Evolutionary conservation across 2,113 vertebrate genomes (phyloP), one percentile per base, ranked within the genome.

Genomic region (Globicephala melas): DNA sequence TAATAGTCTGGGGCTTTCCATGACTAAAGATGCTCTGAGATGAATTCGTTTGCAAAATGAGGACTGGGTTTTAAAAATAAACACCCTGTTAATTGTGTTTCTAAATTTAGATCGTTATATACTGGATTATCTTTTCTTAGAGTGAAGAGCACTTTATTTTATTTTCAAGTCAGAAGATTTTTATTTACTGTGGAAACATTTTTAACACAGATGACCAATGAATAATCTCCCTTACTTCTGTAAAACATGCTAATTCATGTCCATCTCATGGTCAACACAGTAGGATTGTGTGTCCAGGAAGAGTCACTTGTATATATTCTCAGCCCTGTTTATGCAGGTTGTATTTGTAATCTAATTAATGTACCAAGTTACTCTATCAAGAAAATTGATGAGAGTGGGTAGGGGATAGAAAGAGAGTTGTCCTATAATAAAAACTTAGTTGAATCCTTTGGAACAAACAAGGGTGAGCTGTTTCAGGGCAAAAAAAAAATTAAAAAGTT

Each of bases 21-120:
- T 83, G 88, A 70, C 23, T 60, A 15, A 86, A 94, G 60, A 7
- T 67, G 8, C 14, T 76, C 17, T 81, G 41, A 96, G 50, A 94
- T 83, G 55, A 92, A 88, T 81, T 94, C 21, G 71, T 85, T 94
- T 76, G 53, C 11, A 95, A 95, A 80, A 36, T 47, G 25, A 96
- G 5, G 65, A 55, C 31, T 41, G 31, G 17, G 6, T 68, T 86
- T 96, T 86, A 33, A 79, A 60, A 92, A 65, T 36, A 90, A 83
- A 44, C 2, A 38, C 2, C 2, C 15, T 86, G 12, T 93, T 73
- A 58, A 90, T 87, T 81, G 28, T 95, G 33, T 84, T 74, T 74
- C 65, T 79, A 80, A 15, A 33, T 92, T 70, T 84, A 33, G 33
- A 33, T 84, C n/a, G 1, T 65, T 89, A 6, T 50, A 47, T 84